phyloP scores from a whole-genome alignment of 2,888 invertebrate species.

The Dinocampus coccinellae region DNA sequence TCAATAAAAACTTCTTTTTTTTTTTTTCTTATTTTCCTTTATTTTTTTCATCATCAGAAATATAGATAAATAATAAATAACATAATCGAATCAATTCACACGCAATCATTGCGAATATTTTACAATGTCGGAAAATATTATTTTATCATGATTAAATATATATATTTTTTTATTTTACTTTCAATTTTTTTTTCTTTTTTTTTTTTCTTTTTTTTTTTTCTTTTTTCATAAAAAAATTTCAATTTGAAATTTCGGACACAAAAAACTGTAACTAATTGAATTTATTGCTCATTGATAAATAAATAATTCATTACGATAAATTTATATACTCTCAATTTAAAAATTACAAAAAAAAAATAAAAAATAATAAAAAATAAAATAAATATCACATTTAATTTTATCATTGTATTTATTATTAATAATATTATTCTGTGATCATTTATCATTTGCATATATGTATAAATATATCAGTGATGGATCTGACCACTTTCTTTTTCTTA shows the following conservation, averaged over 20 bases:
- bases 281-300: background rate
- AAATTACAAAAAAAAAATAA: background rate
- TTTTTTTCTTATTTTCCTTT: no score
- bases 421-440: background rate
- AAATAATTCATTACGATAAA: no score
- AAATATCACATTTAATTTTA: background rate
- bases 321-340: no score
- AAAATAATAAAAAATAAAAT: background rate
- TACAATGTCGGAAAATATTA: no score
- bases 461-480: background rate
- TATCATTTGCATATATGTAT: background rate
- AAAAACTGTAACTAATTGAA: no score
- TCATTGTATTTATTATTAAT: background rate
- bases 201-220: background rate
- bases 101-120: no score
- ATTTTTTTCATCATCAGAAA: conserved; percentile 16
- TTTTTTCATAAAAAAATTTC: background rate
- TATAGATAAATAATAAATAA: background rate
- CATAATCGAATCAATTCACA: background rate
- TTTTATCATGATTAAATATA: no score
- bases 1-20: no score
- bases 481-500: conserved; percentile 13
- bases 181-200: no score
- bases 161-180: no score
- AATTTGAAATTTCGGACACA: no score